These are phyloP conservation scores for Chironomus tepperi DNA, from an alignment of 1,140 invertebrate genomes.

Conservation along the genomic window DNA sequence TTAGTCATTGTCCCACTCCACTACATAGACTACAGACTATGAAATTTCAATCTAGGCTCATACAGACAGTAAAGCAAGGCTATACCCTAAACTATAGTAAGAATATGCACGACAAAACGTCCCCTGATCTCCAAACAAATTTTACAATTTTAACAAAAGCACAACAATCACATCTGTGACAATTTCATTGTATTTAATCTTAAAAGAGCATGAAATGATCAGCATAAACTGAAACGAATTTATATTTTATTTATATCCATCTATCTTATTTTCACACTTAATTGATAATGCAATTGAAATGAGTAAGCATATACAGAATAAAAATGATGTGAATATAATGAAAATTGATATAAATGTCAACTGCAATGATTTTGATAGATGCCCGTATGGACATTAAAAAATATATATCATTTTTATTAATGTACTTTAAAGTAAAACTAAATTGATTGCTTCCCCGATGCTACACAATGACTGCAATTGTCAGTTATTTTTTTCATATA, in stretches of 20 bases:
- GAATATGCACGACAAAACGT: too few species aligned
- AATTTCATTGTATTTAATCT: background rate
- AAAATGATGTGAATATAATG: background rate
- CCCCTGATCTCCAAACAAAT: background rate
- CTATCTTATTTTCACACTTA: background rate
- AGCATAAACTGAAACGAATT: background rate
- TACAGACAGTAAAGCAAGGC: too few species aligned
- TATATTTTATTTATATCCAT: too few species aligned
- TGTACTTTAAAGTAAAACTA: background rate
- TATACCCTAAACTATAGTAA: too few species aligned
- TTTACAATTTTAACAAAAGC: background rate
- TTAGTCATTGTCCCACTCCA: too few species aligned
- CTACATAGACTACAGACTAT: too few species aligned
- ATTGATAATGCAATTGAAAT: background rate
- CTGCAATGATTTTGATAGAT: background rate
- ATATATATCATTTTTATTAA: too few species aligned
- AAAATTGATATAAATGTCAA: slow-evolving; percentile 14
- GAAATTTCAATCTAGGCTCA: too few species aligned
- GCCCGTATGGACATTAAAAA: background rate
- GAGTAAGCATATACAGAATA: background rate
- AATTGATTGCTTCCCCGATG: background rate
- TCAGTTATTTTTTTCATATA: background rate
- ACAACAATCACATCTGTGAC: background rate
- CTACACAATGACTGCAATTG: background rate
- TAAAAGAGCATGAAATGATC: background rate